These are phyloP conservation scores for Ceuthmochares aereus DNA, from an alignment of 2,113 vertebrate genomes.

Conservation along the genomic window DNA sequence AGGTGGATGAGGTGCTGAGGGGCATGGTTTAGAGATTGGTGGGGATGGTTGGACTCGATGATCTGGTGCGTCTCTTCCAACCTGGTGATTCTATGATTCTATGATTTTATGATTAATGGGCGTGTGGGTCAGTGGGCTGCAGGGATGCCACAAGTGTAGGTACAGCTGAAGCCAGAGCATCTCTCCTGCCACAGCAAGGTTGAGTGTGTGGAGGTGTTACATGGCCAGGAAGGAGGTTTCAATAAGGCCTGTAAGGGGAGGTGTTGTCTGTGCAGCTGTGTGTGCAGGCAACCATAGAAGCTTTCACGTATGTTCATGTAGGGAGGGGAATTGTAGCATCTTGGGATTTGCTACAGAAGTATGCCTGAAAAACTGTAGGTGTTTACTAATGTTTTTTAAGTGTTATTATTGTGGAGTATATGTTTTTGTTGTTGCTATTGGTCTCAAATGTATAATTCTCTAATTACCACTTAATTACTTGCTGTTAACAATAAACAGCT, in stretches of 20 bases:
- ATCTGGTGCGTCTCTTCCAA: no score
- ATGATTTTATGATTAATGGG: no score
- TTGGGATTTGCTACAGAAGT: neutral
- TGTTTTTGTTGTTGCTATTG: neutral
- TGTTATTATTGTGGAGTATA: neutral
- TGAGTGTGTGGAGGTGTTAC: rapidly evolving
- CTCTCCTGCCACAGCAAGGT: neutral
- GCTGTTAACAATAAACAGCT: neutral
- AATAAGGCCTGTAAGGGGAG: rapidly evolving
- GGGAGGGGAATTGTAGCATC: rapidly evolving
- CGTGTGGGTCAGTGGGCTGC: rapidly evolving
- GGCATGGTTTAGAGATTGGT: no score
- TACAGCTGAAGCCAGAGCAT: no score
- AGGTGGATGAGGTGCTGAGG: no score
- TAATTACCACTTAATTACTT: neutral
- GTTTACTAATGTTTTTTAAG: neutral
- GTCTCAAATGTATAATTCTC: neutral
- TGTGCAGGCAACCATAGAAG: rapidly evolving
- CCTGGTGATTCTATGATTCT: no score
- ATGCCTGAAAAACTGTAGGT: neutral
- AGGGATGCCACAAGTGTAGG: rapidly evolving
- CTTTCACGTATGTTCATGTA: rapidly evolving
- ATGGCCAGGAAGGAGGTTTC: neutral
- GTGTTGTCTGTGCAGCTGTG: rapidly evolving
- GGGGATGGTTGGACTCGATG: no score